phyloP scores from a whole-genome alignment of 2,888 invertebrate genomes.

The Eilema caniola region DNA sequence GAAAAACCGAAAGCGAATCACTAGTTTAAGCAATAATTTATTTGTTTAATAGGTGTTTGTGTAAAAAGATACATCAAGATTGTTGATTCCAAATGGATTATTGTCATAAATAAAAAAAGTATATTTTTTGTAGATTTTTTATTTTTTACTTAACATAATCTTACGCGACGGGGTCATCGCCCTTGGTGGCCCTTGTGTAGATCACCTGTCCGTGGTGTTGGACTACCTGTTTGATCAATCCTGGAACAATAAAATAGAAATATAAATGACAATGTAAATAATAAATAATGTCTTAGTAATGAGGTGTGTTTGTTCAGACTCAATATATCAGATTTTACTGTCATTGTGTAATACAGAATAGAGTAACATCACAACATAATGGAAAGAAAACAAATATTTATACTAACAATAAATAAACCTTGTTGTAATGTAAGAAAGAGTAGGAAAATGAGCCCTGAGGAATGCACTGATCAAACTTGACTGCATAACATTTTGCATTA shows the following conservation, averaged over 20 bases:
- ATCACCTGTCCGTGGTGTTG: slow-evolving; percentile 99
- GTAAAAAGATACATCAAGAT: no score
- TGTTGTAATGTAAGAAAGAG: no score
- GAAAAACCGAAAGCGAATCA: no score
- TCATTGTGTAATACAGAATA: slow-evolving; percentile 73
- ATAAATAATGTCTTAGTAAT: background rate
- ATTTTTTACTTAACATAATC: slow-evolving; percentile 80
- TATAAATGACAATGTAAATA: background rate
- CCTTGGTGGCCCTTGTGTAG: slow-evolving; percentile 98
- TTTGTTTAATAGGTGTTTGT: no score
- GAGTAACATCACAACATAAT: slow-evolving; percentile 68
- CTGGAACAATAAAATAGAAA: slow-evolving; percentile 80
- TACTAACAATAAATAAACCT: no score
- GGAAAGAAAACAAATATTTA: background rate
- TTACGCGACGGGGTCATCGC: slow-evolving; percentile 94
- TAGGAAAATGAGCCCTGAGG: background rate
- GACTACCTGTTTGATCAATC: slow-evolving; percentile 97
- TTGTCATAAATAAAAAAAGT: slow-evolving; percentile 17
- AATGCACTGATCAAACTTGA: no score
- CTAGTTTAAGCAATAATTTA: no score
- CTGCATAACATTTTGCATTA: no score
- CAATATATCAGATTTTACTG: slow-evolving; percentile 88
- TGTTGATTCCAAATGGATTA: no score
- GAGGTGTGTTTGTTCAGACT: slow-evolving; percentile 76
- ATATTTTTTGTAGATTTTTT: slow-evolving; percentile 59